A percentile compares a stretch with the other conserved stretches of the same genome.
Conservation (phyloP, 2,888 invertebrate genomes). For the Brachypalpus laphriformis region DNA sequence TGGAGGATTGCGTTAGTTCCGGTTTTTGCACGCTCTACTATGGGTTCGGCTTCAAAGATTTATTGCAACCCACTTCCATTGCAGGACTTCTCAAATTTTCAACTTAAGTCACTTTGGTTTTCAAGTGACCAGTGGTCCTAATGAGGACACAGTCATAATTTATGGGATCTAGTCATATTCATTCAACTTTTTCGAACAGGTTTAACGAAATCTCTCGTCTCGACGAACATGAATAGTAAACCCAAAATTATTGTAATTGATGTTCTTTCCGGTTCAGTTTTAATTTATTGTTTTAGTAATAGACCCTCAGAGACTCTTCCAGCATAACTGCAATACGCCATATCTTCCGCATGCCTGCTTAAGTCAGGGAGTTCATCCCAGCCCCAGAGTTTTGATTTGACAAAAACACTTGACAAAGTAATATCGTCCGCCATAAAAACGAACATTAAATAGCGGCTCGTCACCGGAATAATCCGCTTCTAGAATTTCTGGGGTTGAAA, state of each 20-base stretch:
- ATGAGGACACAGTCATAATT: slow-evolving; percentile 53
- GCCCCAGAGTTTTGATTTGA: slow-evolving; percentile 42
- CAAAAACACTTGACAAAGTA: slow-evolving; percentile 63
- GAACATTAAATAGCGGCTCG: slow-evolving; percentile 65
- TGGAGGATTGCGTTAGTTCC: slow-evolving; percentile 73
- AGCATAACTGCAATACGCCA: slow-evolving; percentile 40
- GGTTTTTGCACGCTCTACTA: slow-evolving; percentile 70
- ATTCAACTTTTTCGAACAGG: slow-evolving; percentile 28
- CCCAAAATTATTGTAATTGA: slow-evolving; percentile 63
- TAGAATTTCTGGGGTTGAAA: slow-evolving; percentile 59
- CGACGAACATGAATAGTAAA: slow-evolving; percentile 35
- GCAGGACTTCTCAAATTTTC: slow-evolving; percentile 44
- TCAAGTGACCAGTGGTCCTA: slow-evolving; percentile 56
- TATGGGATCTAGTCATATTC: slow-evolving; percentile 18
- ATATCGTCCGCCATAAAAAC: slow-evolving; percentile 60
- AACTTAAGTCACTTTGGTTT: slow-evolving; percentile 53
- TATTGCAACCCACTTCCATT: slow-evolving; percentile 42
- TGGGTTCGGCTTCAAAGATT: slow-evolving; percentile 61
- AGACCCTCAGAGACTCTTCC: slow-evolving; percentile 40
- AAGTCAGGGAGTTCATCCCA: slow-evolving; percentile 21
- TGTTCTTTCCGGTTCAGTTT: slow-evolving; percentile 66
- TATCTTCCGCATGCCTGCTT: slow-evolving; percentile 63
- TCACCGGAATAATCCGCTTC: slow-evolving; percentile 65
- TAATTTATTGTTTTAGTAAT: slow-evolving; percentile 66
- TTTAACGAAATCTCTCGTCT: slow-evolving; percentile 34